A percentile compares a stretch with the other conserved stretches of the same genome.
These are phyloP conservation scores for Platycnemis pennipes DNA, from an alignment of 2,888 invertebrate genomes.

Conservation along the genomic window DNA sequence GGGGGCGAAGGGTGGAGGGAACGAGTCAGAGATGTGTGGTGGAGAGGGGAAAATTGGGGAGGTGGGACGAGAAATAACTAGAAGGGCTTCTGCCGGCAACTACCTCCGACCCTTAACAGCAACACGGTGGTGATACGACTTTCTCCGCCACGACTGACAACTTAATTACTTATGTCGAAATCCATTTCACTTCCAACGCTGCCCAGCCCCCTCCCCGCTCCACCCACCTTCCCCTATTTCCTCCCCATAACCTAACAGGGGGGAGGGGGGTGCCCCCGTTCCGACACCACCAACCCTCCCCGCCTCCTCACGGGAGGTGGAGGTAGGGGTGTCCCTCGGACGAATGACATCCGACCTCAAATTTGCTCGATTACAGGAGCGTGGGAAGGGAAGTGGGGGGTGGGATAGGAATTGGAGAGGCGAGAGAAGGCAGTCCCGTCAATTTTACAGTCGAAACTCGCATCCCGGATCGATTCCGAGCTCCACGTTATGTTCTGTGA, in stretches of 20 bases:
- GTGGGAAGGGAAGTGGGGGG: not conserved
- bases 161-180: slow-evolving; percentile 60
- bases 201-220: not conserved
- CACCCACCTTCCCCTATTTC: not conserved
- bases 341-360: slow-evolving; percentile 64
- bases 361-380: slow-evolving; percentile 45
- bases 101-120: slow-evolving; percentile 1
- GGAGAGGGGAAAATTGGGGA: not conserved
- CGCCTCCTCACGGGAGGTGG: not conserved
- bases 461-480: slow-evolving; percentile 41
- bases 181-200: slow-evolving; percentile 63
- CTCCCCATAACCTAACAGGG: not conserved
- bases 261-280: not conserved
- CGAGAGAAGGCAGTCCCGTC: not conserved
- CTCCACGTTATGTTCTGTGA: no score
- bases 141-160: slow-evolving; percentile 46
- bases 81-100: slow-evolving; percentile 25
- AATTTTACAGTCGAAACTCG: slow-evolving; percentile 33
- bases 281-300: not conserved
- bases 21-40: not conserved
- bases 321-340: not conserved
- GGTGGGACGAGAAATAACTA: not conserved
- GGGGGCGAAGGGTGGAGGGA: not conserved
- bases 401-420: not conserved
- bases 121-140: slow-evolving; percentile 32